These are phyloP conservation scores for Trachelus troglodyta DNA, from an alignment of 2,888 invertebrate species.

Conservation along the genomic window DNA sequence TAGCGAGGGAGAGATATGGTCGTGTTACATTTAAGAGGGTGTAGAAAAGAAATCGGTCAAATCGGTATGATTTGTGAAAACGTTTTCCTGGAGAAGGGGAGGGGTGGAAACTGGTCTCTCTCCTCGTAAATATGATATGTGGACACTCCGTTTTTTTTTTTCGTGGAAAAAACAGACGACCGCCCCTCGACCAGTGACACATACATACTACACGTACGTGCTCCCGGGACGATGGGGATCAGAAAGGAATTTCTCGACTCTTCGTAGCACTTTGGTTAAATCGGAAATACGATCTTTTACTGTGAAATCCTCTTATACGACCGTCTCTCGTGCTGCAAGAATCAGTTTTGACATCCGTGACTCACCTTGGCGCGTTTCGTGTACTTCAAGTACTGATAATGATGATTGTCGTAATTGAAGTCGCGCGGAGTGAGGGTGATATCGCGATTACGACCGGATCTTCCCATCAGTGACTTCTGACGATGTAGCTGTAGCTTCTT, in stretches of 20 bases:
- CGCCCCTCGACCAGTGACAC: neutral
- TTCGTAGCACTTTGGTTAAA: neutral
- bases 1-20: neutral
- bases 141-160: neutral
- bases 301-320: neutral
- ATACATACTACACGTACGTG: neutral
- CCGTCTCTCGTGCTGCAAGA: neutral
- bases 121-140: neutral
- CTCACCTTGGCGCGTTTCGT: constrained; percentile 76
- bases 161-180: neutral
- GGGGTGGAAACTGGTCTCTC: neutral
- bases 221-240: neutral
- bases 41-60: neutral
- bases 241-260: neutral
- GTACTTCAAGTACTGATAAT: constrained; percentile 82
- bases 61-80: neutral
- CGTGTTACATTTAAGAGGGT: neutral
- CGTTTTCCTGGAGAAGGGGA: neutral
- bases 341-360: neutral
- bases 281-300: neutral
- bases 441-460: constrained; percentile 54
- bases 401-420: constrained; percentile 83
- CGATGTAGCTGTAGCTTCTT: constrained; percentile 53
- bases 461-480: constrained; percentile 52
- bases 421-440: constrained; percentile 78